Percentiles rank a stretch among this genome's conserved stretches.
phyloP scores from a whole-genome alignment of 2,888 invertebrate species.

The Eupithecia abbreviata region DNA sequence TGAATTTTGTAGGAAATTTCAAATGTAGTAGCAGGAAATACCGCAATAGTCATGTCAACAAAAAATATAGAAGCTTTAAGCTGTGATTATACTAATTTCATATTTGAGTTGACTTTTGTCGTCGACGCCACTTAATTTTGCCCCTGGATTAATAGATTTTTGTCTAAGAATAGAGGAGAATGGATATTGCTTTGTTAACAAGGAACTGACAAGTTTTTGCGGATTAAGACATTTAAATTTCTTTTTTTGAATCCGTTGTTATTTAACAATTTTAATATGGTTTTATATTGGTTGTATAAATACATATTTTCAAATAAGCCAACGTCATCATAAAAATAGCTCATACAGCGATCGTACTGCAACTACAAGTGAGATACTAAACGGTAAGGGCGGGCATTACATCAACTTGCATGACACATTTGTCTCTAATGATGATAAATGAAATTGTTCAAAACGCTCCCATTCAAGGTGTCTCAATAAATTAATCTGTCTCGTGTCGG shows the following conservation, averaged over 20 bases:
- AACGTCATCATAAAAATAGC: constrained; percentile 14
- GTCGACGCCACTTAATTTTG: constrained; percentile 75
- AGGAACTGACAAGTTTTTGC: background rate
- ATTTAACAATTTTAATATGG: background rate
- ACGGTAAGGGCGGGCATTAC: constrained; percentile 35
- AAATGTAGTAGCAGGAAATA: constrained; percentile 78
- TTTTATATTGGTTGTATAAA: background rate
- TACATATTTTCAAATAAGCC: background rate
- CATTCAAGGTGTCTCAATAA: constrained; percentile 78
- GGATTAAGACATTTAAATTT: background rate
- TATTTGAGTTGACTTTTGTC: constrained; percentile 76
- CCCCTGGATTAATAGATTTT: constrained; percentile 48
- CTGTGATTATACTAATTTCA: constrained; percentile 81
- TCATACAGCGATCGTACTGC: constrained; percentile 9
- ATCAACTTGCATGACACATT: constrained; percentile 52
- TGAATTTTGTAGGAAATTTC: constrained; percentile 44
- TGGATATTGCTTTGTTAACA: background rate
- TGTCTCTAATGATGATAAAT: constrained; percentile 77
- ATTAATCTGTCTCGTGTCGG: constrained; percentile 76
- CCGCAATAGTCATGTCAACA: constrained; percentile 76
- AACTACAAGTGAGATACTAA: constrained; percentile 30
- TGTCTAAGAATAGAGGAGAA: constrained; percentile 24
- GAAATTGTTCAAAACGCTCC: constrained; percentile 65
- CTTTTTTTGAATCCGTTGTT: background rate
- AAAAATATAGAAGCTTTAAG: constrained; percentile 80